Conservation (phyloP, 2,797 vertebrate species). For the Centroberyx gerrardi region DNA sequence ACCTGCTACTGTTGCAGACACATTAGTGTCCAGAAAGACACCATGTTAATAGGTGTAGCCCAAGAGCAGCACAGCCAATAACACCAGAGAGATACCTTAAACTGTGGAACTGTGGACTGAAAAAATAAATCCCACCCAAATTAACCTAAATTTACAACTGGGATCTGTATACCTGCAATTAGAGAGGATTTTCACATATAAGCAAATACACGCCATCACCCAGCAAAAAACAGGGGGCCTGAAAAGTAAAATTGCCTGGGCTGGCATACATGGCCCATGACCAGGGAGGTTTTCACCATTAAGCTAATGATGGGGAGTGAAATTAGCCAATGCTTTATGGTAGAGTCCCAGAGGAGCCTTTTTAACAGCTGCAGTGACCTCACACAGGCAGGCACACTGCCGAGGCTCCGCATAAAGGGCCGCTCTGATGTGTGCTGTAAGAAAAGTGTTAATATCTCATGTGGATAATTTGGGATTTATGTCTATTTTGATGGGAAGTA, state of each 20-base stretch:
- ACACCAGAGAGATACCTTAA: not conserved
- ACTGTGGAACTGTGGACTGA: slow-evolving; percentile 2
- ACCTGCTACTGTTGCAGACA: not conserved
- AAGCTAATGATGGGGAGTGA: slow-evolving; percentile 29
- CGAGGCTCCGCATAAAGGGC: slow-evolving; percentile 4
- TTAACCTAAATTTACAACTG: slow-evolving; percentile 19
- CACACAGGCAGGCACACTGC: slow-evolving; percentile 13
- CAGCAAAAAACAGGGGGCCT: slow-evolving; percentile 3
- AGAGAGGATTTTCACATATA: slow-evolving; percentile 14
- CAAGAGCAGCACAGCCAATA: not conserved
- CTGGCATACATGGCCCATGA: slow-evolving; percentile 11
- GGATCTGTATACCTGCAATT: slow-evolving; percentile 24
- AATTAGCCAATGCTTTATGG: not conserved
- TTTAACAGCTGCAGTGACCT: slow-evolving; percentile 19
- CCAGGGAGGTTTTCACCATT: slow-evolving; percentile 10
- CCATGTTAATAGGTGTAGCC: not conserved
- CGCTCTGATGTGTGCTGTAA: slow-evolving; percentile 5
- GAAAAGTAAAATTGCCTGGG: not conserved
- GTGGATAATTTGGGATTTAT: slow-evolving; percentile 7
- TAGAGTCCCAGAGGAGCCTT: not conserved
- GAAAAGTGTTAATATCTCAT: not conserved
- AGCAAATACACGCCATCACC: slow-evolving; percentile 4
- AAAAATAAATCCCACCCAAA: slow-evolving; percentile 21
- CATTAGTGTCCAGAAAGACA: not conserved
- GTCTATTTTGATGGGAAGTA: slow-evolving; percentile 6